Conservation (phyloP, 2,888 invertebrate species). For the Lacanobia wlatinum region DNA sequence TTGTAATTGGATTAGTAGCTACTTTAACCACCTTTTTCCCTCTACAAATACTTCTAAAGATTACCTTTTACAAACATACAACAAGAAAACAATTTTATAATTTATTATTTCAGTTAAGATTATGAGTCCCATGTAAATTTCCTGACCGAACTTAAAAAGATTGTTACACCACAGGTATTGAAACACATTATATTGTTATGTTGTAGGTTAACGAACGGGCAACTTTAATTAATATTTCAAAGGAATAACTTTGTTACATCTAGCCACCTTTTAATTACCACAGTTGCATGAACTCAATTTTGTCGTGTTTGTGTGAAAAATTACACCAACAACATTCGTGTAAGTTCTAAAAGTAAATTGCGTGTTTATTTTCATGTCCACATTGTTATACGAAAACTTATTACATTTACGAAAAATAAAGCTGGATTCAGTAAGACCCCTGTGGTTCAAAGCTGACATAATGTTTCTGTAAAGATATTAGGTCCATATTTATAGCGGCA, state of each 20-base stretch:
- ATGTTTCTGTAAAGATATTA: slow-evolving; percentile 53
- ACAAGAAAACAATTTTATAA: background rate
- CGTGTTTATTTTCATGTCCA: slow-evolving; percentile 44
- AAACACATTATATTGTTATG: background rate
- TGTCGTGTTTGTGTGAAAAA: slow-evolving; percentile 40
- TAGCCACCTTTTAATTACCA: slow-evolving; percentile 27
- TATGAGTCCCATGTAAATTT: too few species aligned
- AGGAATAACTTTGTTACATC: slow-evolving; percentile 19
- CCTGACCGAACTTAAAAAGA: too few species aligned
- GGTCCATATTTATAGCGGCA: slow-evolving; percentile 51
- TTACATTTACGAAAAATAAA: slow-evolving; percentile 43
- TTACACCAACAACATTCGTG: slow-evolving; percentile 28
- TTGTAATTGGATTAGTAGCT: too few species aligned
- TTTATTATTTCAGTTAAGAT: too few species aligned
- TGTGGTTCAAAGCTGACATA: slow-evolving; percentile 45
- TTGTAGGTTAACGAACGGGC: background rate
- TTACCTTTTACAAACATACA: background rate
- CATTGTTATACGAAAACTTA: slow-evolving; percentile 41
- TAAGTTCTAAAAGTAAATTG: slow-evolving; percentile 33
- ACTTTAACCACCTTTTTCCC: too few species aligned
- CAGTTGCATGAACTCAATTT: slow-evolving; percentile 44
- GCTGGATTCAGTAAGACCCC: slow-evolving; percentile 37
- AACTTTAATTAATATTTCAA: slow-evolving; percentile 31
- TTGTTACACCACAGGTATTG: background rate
- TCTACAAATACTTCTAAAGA: background rate